Percentiles rank a stretch among this genome's conserved stretches.
These are phyloP conservation scores for Amblyopsis hoosieri DNA, from an alignment of 2,797 vertebrate species.

Conservation along the genomic window DNA sequence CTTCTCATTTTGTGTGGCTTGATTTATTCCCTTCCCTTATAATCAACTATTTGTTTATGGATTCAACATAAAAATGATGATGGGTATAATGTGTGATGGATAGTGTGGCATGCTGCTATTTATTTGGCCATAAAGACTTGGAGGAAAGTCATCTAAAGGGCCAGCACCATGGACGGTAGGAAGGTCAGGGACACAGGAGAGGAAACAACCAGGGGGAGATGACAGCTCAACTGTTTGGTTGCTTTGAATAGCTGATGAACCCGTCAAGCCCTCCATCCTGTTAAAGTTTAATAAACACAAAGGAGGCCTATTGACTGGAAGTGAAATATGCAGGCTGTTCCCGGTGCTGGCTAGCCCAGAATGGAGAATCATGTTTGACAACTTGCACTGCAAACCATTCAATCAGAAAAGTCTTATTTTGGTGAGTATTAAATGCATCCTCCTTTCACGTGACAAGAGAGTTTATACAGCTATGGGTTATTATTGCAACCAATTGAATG, in stretches of 20 bases:
- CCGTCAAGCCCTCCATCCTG: slow-evolving; percentile 75
- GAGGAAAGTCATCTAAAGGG: slow-evolving; percentile 72
- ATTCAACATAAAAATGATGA: slow-evolving; percentile 81
- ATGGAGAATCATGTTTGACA: slow-evolving; percentile 82
- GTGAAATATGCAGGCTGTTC: slow-evolving; percentile 82
- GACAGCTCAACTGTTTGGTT: slow-evolving; percentile 73
- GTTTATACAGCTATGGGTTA: slow-evolving; percentile 77
- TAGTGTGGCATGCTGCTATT: slow-evolving; percentile 73
- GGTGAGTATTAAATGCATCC: slow-evolving; percentile 77
- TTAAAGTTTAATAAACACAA: slow-evolving; percentile 89
- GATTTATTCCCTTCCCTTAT: slow-evolving; percentile 78
- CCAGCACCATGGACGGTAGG: slow-evolving; percentile 50
- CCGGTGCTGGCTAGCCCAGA: slow-evolving; percentile 70
- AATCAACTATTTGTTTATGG: slow-evolving; percentile 85
- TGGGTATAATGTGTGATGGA: slow-evolving; percentile 79
- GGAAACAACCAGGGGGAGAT: slow-evolving; percentile 43
- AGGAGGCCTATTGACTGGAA: slow-evolving; percentile 80
- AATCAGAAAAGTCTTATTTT: slow-evolving; percentile 80
- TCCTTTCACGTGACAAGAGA: slow-evolving; percentile 71
- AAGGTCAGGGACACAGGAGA: slow-evolving; percentile 73
- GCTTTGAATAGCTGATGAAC: slow-evolving; percentile 85
- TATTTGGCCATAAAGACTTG: slow-evolving; percentile 80
- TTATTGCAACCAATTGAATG: slow-evolving; percentile 74
- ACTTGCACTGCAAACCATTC: slow-evolving; percentile 80
- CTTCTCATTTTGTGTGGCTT: slow-evolving; percentile 58